These are phyloP conservation scores for Tolmerus cingulatus DNA, from an alignment of 2,888 invertebrate genomes.

Conservation along the genomic window DNA sequence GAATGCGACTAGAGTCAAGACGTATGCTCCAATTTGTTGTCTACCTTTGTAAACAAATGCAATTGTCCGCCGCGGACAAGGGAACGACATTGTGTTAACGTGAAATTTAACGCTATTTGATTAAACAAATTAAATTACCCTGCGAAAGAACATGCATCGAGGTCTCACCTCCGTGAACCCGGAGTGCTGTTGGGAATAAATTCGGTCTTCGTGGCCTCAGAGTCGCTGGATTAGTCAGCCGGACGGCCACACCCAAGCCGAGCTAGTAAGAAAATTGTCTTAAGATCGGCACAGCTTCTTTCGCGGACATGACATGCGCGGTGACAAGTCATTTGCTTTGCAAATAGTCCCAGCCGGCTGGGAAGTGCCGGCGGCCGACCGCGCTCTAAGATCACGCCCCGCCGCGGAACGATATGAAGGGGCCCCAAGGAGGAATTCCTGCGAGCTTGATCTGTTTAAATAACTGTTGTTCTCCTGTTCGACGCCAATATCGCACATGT, in stretches of 20 bases:
- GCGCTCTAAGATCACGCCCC: neutral
- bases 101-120: neutral
- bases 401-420: neutral
- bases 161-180: neutral
- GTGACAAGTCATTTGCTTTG: constrained; percentile 29
- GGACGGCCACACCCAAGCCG: neutral
- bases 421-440: neutral
- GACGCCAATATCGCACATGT: constrained; percentile 16
- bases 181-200: neutral
- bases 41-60: neutral
- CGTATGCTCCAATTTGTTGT: neutral
- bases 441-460: constrained; percentile 7
- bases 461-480: constrained; percentile 11
- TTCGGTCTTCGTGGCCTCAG: neutral
- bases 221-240: neutral
- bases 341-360: neutral
- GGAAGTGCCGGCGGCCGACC: neutral
- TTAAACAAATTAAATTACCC: neutral
- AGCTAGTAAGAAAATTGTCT: constrained; percentile 6
- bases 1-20: neutral
- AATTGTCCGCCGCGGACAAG: neutral
- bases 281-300: constrained; percentile 6
- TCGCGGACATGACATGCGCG: neutral
- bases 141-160: neutral
- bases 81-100: neutral